Evolutionary conservation across 2,113 vertebrate genomes (phyloP).

Genomic region (Coracopsis vasa): DNA sequence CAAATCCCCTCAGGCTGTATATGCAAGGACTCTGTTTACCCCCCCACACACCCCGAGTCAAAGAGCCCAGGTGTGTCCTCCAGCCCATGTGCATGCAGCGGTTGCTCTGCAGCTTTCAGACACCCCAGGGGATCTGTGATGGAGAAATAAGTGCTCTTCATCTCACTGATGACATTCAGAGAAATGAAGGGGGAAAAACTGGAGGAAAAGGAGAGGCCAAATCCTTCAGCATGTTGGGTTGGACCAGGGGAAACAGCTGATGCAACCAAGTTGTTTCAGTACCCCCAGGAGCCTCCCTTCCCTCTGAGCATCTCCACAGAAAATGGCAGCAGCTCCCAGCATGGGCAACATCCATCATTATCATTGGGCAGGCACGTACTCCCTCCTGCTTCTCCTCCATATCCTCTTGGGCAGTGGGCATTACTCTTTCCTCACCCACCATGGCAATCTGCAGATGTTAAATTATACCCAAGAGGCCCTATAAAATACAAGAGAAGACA

Average conservation of each 20-base stretch:
- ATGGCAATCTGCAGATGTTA: slow-evolving; percentile 32
- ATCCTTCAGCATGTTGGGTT: neutral
- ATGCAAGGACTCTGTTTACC: neutral
- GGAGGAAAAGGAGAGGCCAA: neutral
- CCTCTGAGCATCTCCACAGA: neutral
- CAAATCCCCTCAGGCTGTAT: neutral
- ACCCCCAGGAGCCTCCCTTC: neutral
- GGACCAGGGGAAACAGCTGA: neutral
- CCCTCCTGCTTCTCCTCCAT: neutral
- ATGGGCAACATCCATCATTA: neutral
- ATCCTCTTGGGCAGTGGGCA: neutral
- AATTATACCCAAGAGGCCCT: slow-evolving; percentile 50
- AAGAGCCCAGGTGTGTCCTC: neutral
- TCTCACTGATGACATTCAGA: neutral
- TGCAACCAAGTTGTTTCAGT: neutral
- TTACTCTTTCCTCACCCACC: slow-evolving; percentile 15
- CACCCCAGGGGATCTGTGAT: neutral
- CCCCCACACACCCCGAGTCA: no score
- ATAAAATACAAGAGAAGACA: neutral
- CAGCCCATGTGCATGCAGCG: neutral
- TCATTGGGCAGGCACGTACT: neutral
- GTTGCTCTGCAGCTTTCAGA: neutral
- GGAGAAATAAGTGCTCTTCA: neutral
- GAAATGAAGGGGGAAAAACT: neutral
- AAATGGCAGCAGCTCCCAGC: neutral